These are phyloP conservation scores for Prionchulus punctatus DNA, from an alignment of 2,888 invertebrate genomes.

Conservation along the genomic window DNA sequence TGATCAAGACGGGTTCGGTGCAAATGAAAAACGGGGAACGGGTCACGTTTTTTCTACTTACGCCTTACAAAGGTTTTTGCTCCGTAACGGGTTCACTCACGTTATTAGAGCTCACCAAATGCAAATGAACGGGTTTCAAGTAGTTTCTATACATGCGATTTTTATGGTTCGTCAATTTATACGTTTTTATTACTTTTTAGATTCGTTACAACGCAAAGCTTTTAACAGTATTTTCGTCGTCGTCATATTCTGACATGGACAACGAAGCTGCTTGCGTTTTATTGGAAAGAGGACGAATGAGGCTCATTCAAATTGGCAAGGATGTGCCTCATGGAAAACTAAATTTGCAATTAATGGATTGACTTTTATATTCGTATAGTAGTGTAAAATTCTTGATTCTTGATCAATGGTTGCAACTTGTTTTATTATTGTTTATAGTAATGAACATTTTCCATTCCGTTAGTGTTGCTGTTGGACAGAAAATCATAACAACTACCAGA, in stretches of 20 bases:
- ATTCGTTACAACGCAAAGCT: slow-evolving; percentile 53
- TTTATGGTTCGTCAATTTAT: too few species aligned
- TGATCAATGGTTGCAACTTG: too few species aligned
- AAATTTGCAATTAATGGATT: too few species aligned
- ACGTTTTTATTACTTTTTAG: too few species aligned
- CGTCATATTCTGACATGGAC: slow-evolving; percentile 52
- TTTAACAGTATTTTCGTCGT: slow-evolving; percentile 57
- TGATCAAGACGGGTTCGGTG: slow-evolving; percentile 46
- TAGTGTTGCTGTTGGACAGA: too few species aligned
- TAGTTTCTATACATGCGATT: too few species aligned
- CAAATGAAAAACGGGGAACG: slow-evolving; percentile 51
- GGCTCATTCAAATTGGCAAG: slow-evolving; percentile 39
- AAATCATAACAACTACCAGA: too few species aligned
- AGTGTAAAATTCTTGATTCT: too few species aligned
- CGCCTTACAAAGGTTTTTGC: slow-evolving; percentile 52
- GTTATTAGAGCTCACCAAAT: slow-evolving; percentile 58
- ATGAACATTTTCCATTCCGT: too few species aligned
- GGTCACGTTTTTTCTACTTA: slow-evolving; percentile 53
- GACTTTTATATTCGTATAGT: too few species aligned
- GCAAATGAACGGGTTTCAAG: slow-evolving; percentile 30
- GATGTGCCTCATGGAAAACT: too few species aligned
- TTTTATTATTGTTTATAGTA: too few species aligned
- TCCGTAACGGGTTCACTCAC: slow-evolving; percentile 49
- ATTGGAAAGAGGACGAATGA: slow-evolving; percentile 48
- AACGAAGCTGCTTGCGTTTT: slow-evolving; percentile 57